Evolutionary conservation across 1,140 invertebrate species (phyloP), one percentile per base, ranked within the genome.

Genomic region (Trachelipus rathkii): DNA sequence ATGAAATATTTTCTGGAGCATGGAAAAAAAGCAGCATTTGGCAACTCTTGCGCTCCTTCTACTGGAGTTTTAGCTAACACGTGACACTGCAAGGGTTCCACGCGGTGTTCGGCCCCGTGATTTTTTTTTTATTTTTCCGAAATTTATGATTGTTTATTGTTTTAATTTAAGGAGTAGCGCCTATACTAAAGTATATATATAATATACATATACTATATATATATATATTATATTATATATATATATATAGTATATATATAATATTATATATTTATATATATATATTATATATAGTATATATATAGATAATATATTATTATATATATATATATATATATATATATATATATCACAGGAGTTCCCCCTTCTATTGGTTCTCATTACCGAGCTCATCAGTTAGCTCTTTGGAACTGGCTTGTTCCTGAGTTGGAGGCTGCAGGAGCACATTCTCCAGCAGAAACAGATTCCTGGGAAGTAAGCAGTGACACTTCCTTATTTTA

Each of bases 291-390:
- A 60, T 21, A 60, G 1, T n/a, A 33, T 33, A 33, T 33, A 33
- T 66, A 66, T 23, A 66, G 1, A 66, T 23, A 3, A 71, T 33
- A 71, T 71, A 44, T 33, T 3, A 3, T 3, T 23, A 23, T 71
- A 44, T n/a, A 24, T 44, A 3, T 15, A 23, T 71, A 44, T 23
- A 24, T 24, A 71, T 44, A 71, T 33, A 71, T 44, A 71, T 23
- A n/a, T 19, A 15, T 19, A 10, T 71, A n/a, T n/a, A 43, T 19
- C 44, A 84, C 76, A 95, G 93, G 92, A 75, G 91, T 93, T 89
- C 95, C 94, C 85, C 92, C 93, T 1, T 89, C 92, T 82, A 90
- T 95, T 86, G 94, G 95, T 84, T 95, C 96, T 85, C 96, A 97
- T 85, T 97, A 95, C 85, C 88, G 95, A 24, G 94, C 94, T 13